Evolutionary conservation across 1,140 invertebrate genomes (phyloP).

Genomic region (Holcopasites calliopsidis): DNA sequence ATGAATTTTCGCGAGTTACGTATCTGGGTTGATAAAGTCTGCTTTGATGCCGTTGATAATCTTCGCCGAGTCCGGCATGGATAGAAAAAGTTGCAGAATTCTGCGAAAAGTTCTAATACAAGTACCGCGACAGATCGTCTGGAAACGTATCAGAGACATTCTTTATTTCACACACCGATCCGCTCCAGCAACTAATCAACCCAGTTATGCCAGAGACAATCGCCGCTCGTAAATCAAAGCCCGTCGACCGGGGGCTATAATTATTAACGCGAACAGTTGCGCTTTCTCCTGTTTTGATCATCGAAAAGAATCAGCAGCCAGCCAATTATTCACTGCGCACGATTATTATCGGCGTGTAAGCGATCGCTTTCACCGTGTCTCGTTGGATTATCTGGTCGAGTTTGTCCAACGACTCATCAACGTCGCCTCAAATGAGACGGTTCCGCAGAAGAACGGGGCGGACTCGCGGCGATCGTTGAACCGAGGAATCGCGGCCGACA

Average conservation of each 20-base stretch:
- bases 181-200: conserved; percentile 37
- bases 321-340: conserved; percentile 13
- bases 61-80: too few species aligned
- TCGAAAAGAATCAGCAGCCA: background rate
- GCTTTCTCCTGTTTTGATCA: conserved; percentile 23
- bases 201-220: conserved; percentile 47
- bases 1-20: too few species aligned
- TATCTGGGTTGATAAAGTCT: too few species aligned
- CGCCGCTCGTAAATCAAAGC: conserved; percentile 44
- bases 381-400: conserved; percentile 3
- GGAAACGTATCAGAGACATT: background rate
- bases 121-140: too few species aligned
- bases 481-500: conserved; percentile 26
- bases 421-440: background rate
- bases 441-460: background rate
- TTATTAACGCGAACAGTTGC: conserved; percentile 21
- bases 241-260: background rate
- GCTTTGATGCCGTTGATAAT: too few species aligned
- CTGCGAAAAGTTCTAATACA: too few species aligned
- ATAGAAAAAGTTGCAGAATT: too few species aligned
- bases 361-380: conserved; percentile 16
- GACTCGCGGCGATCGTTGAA: background rate
- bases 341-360: conserved; percentile 27
- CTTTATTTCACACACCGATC: conserved; percentile 3
- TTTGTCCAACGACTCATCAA: background rate